Evolutionary conservation across 2,113 vertebrate species (phyloP), one percentile per base, ranked within the genome.

Genomic region (Pituophis catenifer): DNA sequence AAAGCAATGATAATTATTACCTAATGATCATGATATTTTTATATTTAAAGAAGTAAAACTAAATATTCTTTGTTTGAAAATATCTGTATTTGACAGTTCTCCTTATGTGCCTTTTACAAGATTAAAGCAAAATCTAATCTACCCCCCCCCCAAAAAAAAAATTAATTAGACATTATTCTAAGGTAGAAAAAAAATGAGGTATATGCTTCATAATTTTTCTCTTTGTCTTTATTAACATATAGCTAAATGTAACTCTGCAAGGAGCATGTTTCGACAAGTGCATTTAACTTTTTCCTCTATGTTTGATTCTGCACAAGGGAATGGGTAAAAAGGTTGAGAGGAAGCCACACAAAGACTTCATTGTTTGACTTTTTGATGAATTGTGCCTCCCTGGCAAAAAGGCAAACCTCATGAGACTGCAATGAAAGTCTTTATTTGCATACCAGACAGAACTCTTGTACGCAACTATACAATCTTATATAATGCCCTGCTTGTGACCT

Each of bases 101-200:
- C 88, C 94, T 89, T 87, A 13, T 90, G 94, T 23, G 92, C 52
- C 33, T 90, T 91, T 89, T 70, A 93, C 54, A 59, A 53, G 88
- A 94, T 38, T 70, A 53, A 93, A 91, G 89, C 1, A 65, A 59
- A 52, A 54, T 13, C 94, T 75, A 89, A n/a, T 62, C 0, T 57
- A 23, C 23, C 95, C 93, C 23, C 95, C 93, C 95, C 89, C 89
- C 95, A 94, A 92, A 91, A 94, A 92, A 91, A 95, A 94, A 92
- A 91, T 59, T 93, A 94, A 95, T 96, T 95, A 93, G 95, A 93
- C 2, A 94, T 95, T 75, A 54, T 93, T 95, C 96, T 94, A 97
- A 96, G 91, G 93, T 96, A 93, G 94, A 96, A 95, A 97, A 93
- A 89, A 96, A 97, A 97, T 94, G 92, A 96, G 90, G 92, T 92